A percentile compares a stretch with the other conserved stretches of the same genome.
Conservation (phyloP, 2,888 invertebrate species). For the Ephialtes manifestator region DNA sequence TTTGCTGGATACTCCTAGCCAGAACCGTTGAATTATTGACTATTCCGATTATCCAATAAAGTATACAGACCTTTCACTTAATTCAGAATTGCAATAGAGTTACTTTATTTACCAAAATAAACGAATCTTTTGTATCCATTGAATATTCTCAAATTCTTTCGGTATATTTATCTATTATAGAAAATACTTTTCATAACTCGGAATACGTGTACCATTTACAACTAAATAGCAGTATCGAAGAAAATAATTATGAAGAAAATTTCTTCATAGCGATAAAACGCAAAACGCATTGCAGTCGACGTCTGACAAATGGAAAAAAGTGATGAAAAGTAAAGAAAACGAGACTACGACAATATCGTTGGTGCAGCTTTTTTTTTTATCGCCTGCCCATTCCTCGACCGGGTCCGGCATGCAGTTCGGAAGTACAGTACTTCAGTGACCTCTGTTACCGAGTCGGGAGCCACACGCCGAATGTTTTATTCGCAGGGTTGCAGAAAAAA, state of each 20-base stretch:
- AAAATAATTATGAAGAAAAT: neutral
- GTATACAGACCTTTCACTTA: neutral
- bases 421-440: constrained; percentile 22
- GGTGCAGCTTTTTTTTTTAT: constrained; percentile 9
- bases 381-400: neutral
- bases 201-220: too few relatives aligned
- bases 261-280: neutral
- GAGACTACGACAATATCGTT: neutral
- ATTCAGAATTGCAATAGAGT: neutral
- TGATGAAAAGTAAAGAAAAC: neutral
- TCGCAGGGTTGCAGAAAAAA: constrained; percentile 19
- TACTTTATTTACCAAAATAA: neutral
- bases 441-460: constrained; percentile 23
- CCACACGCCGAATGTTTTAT: constrained; percentile 20
- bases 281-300: neutral
- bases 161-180: too few relatives aligned
- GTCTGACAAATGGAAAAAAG: neutral
- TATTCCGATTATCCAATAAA: constrained; percentile 23
- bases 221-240: too few relatives aligned
- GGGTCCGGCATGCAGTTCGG: neutral
- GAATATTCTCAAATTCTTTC: too few relatives aligned
- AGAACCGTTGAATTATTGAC: constrained; percentile 4
- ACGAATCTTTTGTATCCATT: neutral
- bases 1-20: neutral
- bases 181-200: too few relatives aligned